Evolutionary conservation across 2,113 vertebrate species (phyloP).

Genomic region (Cynopterus brachyotis): DNA sequence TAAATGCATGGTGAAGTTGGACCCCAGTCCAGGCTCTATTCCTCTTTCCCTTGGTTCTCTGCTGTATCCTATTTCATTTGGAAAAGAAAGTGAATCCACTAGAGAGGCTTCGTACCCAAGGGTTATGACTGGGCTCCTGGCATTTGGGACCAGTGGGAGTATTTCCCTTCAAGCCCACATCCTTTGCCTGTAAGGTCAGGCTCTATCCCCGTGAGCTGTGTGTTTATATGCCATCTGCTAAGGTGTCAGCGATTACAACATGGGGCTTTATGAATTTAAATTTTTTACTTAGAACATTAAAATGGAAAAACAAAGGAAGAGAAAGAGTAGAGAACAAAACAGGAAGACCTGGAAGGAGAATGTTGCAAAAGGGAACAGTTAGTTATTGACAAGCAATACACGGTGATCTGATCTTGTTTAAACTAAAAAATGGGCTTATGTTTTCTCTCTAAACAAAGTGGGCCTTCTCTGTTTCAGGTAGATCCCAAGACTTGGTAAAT

Average conservation of each 20-base stretch:
- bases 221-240: conserved; percentile 45
- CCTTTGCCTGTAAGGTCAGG: not conserved
- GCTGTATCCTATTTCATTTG: not conserved
- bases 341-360: conserved; percentile 43
- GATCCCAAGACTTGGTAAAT: not conserved
- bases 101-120: not conserved
- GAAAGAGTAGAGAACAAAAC: conserved; percentile 41
- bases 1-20: not conserved
- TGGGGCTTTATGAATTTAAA: not conserved
- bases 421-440: not conserved
- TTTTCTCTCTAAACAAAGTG: conserved; percentile 46
- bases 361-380: conserved; percentile 47
- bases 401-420: not conserved
- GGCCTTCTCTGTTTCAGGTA: not conserved
- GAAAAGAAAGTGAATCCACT: conserved; percentile 37
- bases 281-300: conserved; percentile 62
- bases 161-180: not conserved
- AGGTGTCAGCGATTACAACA: conserved; percentile 38
- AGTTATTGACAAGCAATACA: conserved; percentile 48
- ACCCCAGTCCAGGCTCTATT: not conserved
- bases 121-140: not conserved
- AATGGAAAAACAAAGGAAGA: conserved; percentile 55
- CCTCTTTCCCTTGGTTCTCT: not conserved
- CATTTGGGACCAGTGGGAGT: not conserved
- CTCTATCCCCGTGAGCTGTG: conserved; percentile 31